Evolutionary conservation across 2,888 invertebrate species (phyloP).

Genomic region (Machimus atricapillus): DNA sequence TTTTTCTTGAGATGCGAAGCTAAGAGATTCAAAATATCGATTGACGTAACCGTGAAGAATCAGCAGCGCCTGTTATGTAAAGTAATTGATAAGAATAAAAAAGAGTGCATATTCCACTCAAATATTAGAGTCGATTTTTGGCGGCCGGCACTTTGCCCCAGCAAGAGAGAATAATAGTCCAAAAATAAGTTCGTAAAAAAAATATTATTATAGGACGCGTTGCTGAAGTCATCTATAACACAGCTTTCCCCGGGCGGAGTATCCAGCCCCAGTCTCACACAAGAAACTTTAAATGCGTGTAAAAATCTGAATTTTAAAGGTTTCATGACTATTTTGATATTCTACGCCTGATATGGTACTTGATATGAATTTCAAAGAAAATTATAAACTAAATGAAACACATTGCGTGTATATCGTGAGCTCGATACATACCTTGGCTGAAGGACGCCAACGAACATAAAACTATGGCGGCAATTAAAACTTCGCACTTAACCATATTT

Average conservation of each 20-base stretch:
- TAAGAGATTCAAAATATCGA: background rate
- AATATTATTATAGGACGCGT: background rate
- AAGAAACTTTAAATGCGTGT: background rate
- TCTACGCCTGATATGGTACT: background rate
- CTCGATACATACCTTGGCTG: background rate
- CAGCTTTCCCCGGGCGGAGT: background rate
- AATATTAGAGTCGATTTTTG: background rate
- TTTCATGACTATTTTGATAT: background rate
- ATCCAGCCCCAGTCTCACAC: background rate
- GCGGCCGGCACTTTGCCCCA: background rate
- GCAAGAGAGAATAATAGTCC: background rate
- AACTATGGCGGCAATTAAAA: background rate
- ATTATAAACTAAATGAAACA: background rate
- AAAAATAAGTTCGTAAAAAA: background rate
- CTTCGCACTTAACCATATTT: background rate
- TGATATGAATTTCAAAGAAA: background rate
- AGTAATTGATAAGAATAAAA: background rate
- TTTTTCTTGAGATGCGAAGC: background rate
- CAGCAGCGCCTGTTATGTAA: background rate
- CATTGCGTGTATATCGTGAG: background rate
- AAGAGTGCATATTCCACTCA: background rate
- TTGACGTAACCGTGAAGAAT: background rate
- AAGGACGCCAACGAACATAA: background rate
- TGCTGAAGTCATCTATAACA: background rate
- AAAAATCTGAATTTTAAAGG: background rate